Base-by-base conservation (phyloP, 1,140 invertebrate species). In the Triops longicaudatus region DNA sequence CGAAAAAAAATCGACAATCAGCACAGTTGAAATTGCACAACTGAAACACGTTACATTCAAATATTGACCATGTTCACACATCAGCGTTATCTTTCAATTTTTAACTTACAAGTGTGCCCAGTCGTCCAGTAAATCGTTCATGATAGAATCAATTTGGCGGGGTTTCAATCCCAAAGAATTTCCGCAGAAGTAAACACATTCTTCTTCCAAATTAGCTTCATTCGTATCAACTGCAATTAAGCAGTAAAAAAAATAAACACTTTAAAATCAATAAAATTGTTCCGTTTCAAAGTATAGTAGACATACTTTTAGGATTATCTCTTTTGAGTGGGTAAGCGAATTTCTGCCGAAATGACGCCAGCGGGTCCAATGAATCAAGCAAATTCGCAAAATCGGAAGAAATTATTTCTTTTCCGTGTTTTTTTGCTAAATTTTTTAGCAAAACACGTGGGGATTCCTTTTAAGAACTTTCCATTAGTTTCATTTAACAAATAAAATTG, bases 121-220 rank as follows among this genome's bases (percentile, higher is more conserved):
- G 76, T 85, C 84, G 11, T 87, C 81, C 1, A 88, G 76, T 78
- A 84, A 83, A 17, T 83, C 80, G 17, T 84, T 75, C 26, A 87
- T 80, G 76, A 83, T 81, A 26, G 81, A 37, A 76, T 83, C 82
- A 0, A 84, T 82, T 26, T 80, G 81, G 77, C 83, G 85, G 14
- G 87, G 86, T 80, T 86, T 86, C 10, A 88, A 81, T 10, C 88
- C 88, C 1, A 89, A 82, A 5, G 87, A 88, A 81, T 88, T 87
- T 0, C 87, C 87, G 80, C 86, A 87, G 41, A 89, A 83, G 81
- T 89, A 89, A 11, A 88, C 82, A 81, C 85, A 85, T 22, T 88
- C 87, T 41, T 87, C 85, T 5, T 86, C 83, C 12, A 14, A 31
- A 14, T 85, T 79, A 2, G 84, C 82, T n/a, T 82, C 31, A 28